phyloP scores from a whole-genome alignment of 2,113 vertebrate species.

The Caranx melampygus region DNA sequence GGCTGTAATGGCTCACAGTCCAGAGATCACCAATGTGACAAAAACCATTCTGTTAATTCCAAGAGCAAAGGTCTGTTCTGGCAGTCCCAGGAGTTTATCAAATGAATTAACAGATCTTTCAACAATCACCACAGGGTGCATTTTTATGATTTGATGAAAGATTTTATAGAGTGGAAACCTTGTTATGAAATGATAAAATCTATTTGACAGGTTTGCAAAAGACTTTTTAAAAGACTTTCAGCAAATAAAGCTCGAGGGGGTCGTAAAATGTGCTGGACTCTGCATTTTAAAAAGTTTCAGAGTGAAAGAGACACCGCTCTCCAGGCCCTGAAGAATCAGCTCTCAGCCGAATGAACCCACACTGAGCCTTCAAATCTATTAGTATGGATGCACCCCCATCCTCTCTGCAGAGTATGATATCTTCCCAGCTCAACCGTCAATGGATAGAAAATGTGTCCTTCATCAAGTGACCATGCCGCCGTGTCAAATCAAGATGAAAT shows the following conservation, averaged over 20 bases:
- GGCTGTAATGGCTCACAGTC: constrained; percentile 32
- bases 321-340: constrained; percentile 50
- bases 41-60: constrained; percentile 47
- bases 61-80: constrained; percentile 24
- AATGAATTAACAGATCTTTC: constrained; percentile 52
- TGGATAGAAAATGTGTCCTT: constrained; percentile 36
- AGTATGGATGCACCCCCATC: constrained; percentile 12
- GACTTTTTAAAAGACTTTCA: constrained; percentile 35
- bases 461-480: constrained; percentile 4
- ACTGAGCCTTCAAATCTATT: constrained; percentile 39
- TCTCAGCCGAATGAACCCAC: constrained; percentile 42
- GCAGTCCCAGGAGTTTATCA: constrained; percentile 31
- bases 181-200: constrained; percentile 36
- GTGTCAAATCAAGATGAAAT: constrained; percentile 61
- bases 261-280: constrained; percentile 40
- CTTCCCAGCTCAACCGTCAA: constrained; percentile 24
- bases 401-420: constrained; percentile 40
- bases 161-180: constrained; percentile 9
- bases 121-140: constrained; percentile 3
- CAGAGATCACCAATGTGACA: constrained; percentile 38
- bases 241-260: constrained; percentile 30
- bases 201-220: constrained; percentile 40
- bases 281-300: constrained; percentile 43
- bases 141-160: constrained; percentile 28
- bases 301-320: constrained; percentile 30